These are phyloP conservation scores for Anhinga anhinga DNA, from an alignment of 2,113 vertebrate genomes.

Conservation along the genomic window DNA sequence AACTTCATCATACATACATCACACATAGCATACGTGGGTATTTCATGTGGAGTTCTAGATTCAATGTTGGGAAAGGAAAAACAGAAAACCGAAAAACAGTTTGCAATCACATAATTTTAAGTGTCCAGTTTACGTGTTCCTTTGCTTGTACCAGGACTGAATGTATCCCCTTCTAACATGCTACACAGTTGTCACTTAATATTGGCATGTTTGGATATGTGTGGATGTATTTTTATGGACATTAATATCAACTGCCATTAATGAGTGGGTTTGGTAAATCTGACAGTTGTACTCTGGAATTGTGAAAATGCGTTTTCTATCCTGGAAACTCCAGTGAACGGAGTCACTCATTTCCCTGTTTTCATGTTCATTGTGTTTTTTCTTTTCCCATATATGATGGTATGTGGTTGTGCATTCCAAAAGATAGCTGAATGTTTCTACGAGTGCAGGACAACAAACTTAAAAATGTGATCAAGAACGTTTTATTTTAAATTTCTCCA, in stretches of 20 bases:
- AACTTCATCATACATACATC: neutral
- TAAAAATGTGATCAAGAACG: neutral
- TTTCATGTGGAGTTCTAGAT: neutral
- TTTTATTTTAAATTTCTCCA: neutral
- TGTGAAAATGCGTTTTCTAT: neutral
- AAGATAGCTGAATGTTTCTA: neutral
- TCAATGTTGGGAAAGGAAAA: neutral
- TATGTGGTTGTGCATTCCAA: neutral
- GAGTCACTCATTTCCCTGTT: neutral
- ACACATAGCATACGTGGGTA: rapidly evolving
- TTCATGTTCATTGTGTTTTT: neutral
- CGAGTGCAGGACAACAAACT: neutral
- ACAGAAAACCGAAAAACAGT: neutral
- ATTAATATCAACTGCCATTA: neutral
- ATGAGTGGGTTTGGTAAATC: neutral
- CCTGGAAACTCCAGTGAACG: neutral
- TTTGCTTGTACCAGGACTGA: neutral
- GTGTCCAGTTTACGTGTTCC: neutral
- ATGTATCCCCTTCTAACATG: neutral
- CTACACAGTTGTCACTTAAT: neutral
- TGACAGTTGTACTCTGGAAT: neutral
- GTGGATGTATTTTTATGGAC: neutral
- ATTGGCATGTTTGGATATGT: neutral
- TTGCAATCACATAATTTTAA: neutral
- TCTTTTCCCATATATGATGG: neutral